Evolutionary conservation across 2,888 invertebrate genomes (phyloP), one percentile per base, ranked within the genome.

Genomic region (Linyphia triangularis): DNA sequence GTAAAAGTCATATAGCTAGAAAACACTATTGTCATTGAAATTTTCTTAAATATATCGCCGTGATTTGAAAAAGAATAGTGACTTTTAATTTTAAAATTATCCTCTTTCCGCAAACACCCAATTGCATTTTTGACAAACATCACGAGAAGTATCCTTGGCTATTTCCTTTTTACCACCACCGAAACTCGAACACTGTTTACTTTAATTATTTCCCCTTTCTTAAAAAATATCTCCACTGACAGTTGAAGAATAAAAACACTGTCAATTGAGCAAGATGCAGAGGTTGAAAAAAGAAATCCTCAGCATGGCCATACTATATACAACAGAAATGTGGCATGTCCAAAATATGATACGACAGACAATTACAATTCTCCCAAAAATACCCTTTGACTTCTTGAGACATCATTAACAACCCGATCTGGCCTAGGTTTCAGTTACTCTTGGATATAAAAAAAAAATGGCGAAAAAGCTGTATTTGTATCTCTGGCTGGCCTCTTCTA

Each of bases 381-480:
- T 37, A 73, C 43, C 61, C 30, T 59, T 77, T 37, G 33, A 22
- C 61, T 30, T 22, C 59, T 61, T 77, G 37, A 63, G 63, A 61
- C 77, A 40, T 77, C 63, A 61, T 63, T 77, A 77, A 61, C 63
- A 57, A 51, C 30, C 51, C 19, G 19, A 73, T 59, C 73, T 30
- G 40, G 37, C 61, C 37, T 37, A 9, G 61, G 61, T 63, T 77
- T 24, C 61, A 70, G 16, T 70, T 70, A 43, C 70, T 16, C 43
- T 22, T 4, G n/a, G 28, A n/a, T 7, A 16, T 1, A 33, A 33
- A 22, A 70, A 69, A 70, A 70, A 70, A 43, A n/a, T 6, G 13
- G 40, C 24, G 61, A 37, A 73, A 30, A 67, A 40, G 19, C 37
- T 5, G 61, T 77, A 63, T 63, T 59, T 63, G 28, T 37, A 37